Conservation (phyloP, 1,140 invertebrate species). For the Neodiprion virginianus region DNA sequence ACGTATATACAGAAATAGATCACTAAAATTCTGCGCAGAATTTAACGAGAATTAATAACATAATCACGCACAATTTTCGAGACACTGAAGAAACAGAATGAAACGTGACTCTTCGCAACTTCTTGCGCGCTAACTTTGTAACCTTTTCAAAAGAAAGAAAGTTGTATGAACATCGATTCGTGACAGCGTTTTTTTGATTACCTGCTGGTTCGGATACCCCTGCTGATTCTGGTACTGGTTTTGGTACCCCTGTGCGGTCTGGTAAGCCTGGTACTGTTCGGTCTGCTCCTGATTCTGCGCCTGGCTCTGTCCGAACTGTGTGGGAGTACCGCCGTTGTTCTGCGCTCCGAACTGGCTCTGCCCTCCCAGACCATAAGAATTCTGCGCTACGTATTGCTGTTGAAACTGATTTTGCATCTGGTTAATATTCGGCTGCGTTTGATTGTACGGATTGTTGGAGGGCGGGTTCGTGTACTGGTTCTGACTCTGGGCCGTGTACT, state of each 20-base stretch:
- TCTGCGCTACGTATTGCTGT: background rate
- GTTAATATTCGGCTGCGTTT: background rate
- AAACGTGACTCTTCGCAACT: too few species aligned
- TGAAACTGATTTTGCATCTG: conserved; percentile 19
- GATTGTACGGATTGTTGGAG: conserved; percentile 36
- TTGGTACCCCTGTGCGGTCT: conserved; percentile 44
- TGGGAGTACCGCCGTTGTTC: background rate
- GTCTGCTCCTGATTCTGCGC: background rate
- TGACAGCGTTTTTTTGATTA: conserved; percentile 24
- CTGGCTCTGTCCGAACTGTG: background rate
- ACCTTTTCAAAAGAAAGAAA: background rate
- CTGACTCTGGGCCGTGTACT: conserved; percentile 32
- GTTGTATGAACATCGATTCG: too few species aligned
- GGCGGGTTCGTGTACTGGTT: conserved; percentile 29
- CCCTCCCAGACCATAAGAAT: background rate
- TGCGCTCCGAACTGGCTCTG: background rate
- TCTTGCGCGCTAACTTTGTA: background rate
- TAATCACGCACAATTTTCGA: background rate
- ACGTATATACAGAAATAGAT: background rate
- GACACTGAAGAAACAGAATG: too few species aligned
- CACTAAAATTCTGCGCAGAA: background rate
- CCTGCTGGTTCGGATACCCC: conserved; percentile 52
- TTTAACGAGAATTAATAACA: background rate
- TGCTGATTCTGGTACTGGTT: conserved; percentile 46
- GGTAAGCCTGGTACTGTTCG: conserved; percentile 42